Evolutionary conservation across 2,888 invertebrate genomes (phyloP), one percentile per base, ranked within the genome.

Genomic region (Dermolepida albohirtum): DNA sequence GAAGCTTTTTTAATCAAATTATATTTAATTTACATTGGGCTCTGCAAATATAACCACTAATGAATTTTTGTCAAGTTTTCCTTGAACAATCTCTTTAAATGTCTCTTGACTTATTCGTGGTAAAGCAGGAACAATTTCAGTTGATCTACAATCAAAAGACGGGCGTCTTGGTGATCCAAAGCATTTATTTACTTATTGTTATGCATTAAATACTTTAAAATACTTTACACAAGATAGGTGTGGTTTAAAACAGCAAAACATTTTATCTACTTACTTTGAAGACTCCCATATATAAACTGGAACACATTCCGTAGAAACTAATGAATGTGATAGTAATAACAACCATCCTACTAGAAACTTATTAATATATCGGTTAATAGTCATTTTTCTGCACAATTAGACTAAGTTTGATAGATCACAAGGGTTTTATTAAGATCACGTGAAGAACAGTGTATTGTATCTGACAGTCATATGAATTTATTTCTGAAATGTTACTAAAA

Each of bases 31-130:
- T 82, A 87, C 86, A 73, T 82, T 83, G 72, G 85, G 80, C 79
- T 87, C 87, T 64, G 83, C 79, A 78, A 87, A 86, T 65, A 85
- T 83, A 67, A 86, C 80, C 64, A 86, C 76, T 76, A 82, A 80
- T 51, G 83, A 81, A 71, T 84, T 79, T 67, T 74, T 75, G 67
- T 77, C 77, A 34, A 81, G 66, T 49, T 55, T 41, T 17, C 67
- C 68, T 65, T 55, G 63, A 73, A 83, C 69, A 22, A 79, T 77
- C 66, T 82, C 79, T 73, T 77, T 77, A 72, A 83, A 83, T 16
- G 78, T 77, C 66, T 79, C 81, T 73, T 79, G 76, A 69, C 78
- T 80, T 67, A 80, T 75, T 74, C 77, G 80, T 66, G 79, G 78
- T 64, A 83, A 75, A 27, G 83, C 82, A 66, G 82, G 81, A 50